These are phyloP conservation scores for Spodoptera picta DNA, from an alignment of 2,888 invertebrate species.

Conservation along the genomic window DNA sequence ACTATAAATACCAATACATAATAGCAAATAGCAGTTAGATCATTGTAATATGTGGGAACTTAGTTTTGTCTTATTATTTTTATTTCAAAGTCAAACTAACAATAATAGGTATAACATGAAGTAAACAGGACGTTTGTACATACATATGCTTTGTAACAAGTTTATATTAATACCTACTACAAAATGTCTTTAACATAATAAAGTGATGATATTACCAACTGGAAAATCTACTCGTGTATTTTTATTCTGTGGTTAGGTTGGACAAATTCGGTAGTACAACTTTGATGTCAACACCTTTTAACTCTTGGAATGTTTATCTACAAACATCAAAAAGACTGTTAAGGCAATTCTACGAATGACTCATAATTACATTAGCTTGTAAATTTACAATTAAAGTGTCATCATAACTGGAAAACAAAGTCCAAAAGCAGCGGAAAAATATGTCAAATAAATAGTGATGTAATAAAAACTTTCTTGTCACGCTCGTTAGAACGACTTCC, in stretches of 20 bases:
- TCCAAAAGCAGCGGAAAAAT: constrained; percentile 51
- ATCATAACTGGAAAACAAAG: constrained; percentile 48
- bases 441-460: constrained; percentile 55
- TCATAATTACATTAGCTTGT: constrained; percentile 39
- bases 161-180: too few species aligned
- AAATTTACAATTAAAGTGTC: constrained; percentile 42
- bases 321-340: constrained; percentile 41
- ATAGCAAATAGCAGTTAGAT: too few species aligned
- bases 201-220: too few species aligned
- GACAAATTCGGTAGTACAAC: constrained; percentile 9
- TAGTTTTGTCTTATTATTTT: too few species aligned
- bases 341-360: constrained; percentile 33
- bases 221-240: not conserved
- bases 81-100: too few species aligned
- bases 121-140: too few species aligned
- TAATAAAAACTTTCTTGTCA: constrained; percentile 63
- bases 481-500: constrained; percentile 73
- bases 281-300: constrained; percentile 26
- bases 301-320: constrained; percentile 21
- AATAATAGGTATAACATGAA: too few species aligned
- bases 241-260: not conserved
- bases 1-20: too few species aligned
- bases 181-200: too few species aligned
- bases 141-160: too few species aligned
- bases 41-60: too few species aligned